phyloP scores from a whole-genome alignment of 2,888 invertebrate genomes.

The Drosophila borborema region DNA sequence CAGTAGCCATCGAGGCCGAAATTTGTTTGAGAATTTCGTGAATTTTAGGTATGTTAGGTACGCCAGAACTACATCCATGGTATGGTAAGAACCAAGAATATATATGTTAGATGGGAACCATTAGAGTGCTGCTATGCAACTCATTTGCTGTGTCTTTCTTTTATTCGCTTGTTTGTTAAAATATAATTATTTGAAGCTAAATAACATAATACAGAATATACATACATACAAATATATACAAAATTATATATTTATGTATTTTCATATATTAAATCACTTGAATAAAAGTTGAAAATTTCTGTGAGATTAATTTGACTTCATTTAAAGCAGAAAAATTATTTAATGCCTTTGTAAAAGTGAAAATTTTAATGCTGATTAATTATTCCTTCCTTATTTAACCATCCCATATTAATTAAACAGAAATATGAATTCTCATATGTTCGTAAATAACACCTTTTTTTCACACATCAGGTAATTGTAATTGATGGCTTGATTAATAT shows the following conservation, averaged over 20 bases:
- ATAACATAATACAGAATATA: background rate
- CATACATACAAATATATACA: no score
- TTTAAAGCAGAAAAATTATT: background rate
- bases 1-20: no score
- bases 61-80: no score
- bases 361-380: constrained; percentile 36
- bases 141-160: no score
- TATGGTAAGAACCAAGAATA: no score
- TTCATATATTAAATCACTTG: background rate
- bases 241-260: no score
- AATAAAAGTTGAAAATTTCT: background rate
- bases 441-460: constrained; percentile 6
- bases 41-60: no score
- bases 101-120: no score
- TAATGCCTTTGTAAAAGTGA: background rate
- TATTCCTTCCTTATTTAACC: constrained; percentile 15
- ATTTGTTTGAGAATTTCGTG: no score
- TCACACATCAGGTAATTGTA: constrained; percentile 28
- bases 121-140: no score
- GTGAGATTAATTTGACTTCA: background rate
- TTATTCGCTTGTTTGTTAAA: no score
- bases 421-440: constrained; percentile 5
- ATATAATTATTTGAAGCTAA: background rate
- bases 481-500: constrained; percentile 48
- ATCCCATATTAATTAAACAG: background rate